Percentiles rank a stretch among this genome's conserved stretches.
These are phyloP conservation scores for Bombus huntii DNA, from an alignment of 1,140 invertebrate genomes.

Conservation along the genomic window DNA sequence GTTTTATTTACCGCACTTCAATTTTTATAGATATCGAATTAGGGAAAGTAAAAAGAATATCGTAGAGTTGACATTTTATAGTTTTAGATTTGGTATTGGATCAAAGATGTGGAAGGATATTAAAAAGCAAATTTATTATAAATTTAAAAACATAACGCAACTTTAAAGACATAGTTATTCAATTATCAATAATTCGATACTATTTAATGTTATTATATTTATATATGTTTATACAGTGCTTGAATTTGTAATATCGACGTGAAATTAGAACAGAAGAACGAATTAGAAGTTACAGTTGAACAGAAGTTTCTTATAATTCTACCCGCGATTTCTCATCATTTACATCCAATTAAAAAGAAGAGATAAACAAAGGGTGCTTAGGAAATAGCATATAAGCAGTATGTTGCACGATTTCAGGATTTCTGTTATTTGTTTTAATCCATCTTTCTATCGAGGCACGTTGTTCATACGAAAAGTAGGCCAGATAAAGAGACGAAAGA, in stretches of 20 bases:
- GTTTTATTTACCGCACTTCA: too few relatives aligned
- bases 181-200: too few relatives aligned
- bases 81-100: not conserved
- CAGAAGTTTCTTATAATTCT: not conserved
- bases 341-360: not conserved
- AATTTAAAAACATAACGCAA: too few relatives aligned
- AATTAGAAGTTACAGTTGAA: not conserved
- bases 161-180: too few relatives aligned
- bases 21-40: too few relatives aligned
- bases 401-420: not conserved
- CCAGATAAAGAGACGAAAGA: conserved; percentile 13
- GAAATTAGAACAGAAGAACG: not conserved
- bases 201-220: too few relatives aligned
- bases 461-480: not conserved
- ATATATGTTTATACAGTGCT: too few relatives aligned
- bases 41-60: too few relatives aligned
- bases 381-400: not conserved
- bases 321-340: not conserved
- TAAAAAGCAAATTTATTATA: too few relatives aligned
- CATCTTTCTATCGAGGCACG: not conserved
- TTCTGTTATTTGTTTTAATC: not conserved
- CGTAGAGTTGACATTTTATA: too few relatives aligned
- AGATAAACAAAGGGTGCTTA: not conserved
- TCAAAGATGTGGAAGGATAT: not conserved
- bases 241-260: not conserved